Evolutionary conservation across 1,140 invertebrate species (phyloP), one percentile per base, ranked within the genome.

Genomic region (Asbolus verrucosus): DNA sequence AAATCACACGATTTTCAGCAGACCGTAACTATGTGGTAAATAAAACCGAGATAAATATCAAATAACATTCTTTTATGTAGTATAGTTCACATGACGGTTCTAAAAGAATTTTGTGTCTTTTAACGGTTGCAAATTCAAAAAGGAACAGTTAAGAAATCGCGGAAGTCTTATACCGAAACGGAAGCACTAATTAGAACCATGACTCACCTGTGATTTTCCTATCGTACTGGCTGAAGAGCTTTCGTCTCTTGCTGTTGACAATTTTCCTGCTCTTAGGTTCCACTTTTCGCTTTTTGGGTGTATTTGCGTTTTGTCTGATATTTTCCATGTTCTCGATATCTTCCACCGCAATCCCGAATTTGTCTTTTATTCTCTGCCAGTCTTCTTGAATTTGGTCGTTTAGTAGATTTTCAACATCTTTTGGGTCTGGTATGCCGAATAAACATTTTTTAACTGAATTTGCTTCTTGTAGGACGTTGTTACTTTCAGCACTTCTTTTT

Each of bases 311-410:
- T 54, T n/a, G 19, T 39, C 61, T 38, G 1, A 9, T 11, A 2
- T 5, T 21, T 41, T 63, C 61, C 19, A 63, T 77, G 24, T 80
- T 70, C 68, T 81, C 67, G 43, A 85, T 75, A 73, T 84, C 79
- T 0, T 79, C 78, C 0, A 83, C 77, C 70, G 84, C 82, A 24
- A 85, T 82, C 4, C 83, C 84, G 33, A 84, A 69, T 71, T 82
- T 15, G 13, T 39, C 19, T 59, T 39, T 33, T 11, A 67, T 50
- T 15, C 65, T 50, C 11, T 67, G 24, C 41, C 31, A 50, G 18
- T 67, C 65, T 11, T 50, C 31, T 14, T 36, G 13, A 6, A 59
- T 46, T 18, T 67, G 65, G n/a, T 67, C 30, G 13, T 67, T 6
- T 0, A 67, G 18, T 2, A 67, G 21, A 0, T 30, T 15, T 18